Percentiles rank a stretch among this genome's conserved stretches.
phyloP scores from a whole-genome alignment of 2,797 vertebrate genomes.

The Hozukius guyotensis region DNA sequence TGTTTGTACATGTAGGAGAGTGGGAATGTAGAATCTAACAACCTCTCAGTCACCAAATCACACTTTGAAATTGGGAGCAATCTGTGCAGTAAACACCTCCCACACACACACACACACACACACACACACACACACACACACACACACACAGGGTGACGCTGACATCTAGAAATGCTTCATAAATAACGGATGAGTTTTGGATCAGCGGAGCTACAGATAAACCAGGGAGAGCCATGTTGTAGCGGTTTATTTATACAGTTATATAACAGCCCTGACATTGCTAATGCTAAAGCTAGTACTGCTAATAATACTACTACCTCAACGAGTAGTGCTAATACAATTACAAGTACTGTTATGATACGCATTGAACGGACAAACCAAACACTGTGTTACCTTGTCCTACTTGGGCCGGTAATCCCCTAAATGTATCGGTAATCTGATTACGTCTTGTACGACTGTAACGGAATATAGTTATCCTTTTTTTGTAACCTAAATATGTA shows the following conservation, averaged over 20 bases:
- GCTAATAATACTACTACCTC: not conserved
- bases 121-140: constrained; percentile 16
- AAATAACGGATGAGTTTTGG: constrained; percentile 43
- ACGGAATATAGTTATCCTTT: accelerated
- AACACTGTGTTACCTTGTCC: no score
- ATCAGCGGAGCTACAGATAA: constrained; percentile 20
- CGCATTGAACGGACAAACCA: no score
- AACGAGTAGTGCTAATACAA: not conserved
- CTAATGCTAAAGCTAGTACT: not conserved
- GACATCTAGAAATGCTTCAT: constrained; percentile 38
- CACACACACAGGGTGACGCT: not conserved
- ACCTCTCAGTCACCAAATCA: constrained; percentile 47
- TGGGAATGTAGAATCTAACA: constrained; percentile 43
- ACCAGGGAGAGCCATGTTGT: constrained; percentile 2
- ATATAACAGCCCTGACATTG: constrained; percentile 13
- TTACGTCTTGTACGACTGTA: no score
- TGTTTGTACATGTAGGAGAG: constrained; percentile 34
- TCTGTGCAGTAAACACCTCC: constrained; percentile 68
- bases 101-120: constrained; percentile 33
- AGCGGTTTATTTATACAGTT: constrained; percentile 39
- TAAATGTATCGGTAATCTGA: no score
- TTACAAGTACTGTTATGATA: not conserved
- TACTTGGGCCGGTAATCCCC: no score
- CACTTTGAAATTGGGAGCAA: constrained; percentile 64
- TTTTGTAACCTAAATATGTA: no score